These are phyloP conservation scores for Hippopotamyrus pictus DNA, from an alignment of 2,797 vertebrate species.

Conservation along the genomic window DNA sequence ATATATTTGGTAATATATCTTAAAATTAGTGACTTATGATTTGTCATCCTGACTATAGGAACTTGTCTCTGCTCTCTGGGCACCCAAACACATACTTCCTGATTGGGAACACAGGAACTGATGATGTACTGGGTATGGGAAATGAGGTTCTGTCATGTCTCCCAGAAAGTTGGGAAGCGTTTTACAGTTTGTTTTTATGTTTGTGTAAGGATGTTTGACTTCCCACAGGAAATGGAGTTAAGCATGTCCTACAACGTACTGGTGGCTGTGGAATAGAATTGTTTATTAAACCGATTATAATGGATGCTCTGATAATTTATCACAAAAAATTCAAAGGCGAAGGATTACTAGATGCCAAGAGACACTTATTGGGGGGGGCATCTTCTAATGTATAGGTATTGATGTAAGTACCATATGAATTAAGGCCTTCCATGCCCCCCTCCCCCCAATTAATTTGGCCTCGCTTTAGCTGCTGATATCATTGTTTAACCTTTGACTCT, in stretches of 20 bases:
- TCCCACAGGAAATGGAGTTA: background rate
- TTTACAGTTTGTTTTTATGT: background rate
- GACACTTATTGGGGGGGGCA: background rate
- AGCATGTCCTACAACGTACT: background rate
- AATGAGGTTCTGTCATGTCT: background rate
- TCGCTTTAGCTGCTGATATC: background rate
- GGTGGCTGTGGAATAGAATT: background rate
- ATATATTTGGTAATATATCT: background rate
- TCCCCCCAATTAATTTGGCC: background rate
- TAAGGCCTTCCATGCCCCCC: background rate
- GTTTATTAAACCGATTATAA: background rate
- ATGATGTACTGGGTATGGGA: background rate
- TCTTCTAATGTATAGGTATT: background rate
- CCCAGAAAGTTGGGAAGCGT: background rate
- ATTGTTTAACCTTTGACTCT: slow-evolving; percentile 14
- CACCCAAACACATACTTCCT: background rate
- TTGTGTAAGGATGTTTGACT: background rate
- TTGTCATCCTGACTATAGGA: background rate
- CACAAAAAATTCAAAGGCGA: background rate
- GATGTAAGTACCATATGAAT: background rate
- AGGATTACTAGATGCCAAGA: background rate
- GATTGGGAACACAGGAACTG: background rate
- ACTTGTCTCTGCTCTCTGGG: background rate
- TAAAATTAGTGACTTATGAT: background rate
- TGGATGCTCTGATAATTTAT: background rate